phyloP scores from a whole-genome alignment of 2,888 invertebrate genomes.

The Melitaea athalia region DNA sequence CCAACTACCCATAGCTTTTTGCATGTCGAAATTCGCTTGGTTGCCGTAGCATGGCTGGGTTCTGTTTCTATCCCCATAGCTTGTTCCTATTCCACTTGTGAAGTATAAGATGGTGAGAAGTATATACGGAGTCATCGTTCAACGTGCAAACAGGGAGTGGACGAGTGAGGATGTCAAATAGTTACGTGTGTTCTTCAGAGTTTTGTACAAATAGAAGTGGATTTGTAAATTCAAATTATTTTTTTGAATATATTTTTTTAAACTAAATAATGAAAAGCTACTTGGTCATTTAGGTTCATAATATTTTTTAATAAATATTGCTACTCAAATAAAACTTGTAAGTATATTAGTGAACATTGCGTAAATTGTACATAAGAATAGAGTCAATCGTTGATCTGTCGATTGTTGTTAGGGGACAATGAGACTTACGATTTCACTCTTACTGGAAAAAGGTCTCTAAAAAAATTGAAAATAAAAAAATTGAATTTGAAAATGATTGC shows the following conservation, averaged over 20 bases:
- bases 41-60: slow-evolving; percentile 56
- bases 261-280: no score
- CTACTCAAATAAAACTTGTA: no score
- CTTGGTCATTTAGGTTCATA: no score
- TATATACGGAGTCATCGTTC: slow-evolving; percentile 47
- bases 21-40: slow-evolving; percentile 60
- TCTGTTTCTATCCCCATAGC: slow-evolving; percentile 44
- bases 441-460: no score
- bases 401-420: no score
- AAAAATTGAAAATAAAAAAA: no score
- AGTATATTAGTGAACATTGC: no score
- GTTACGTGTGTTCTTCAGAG: not conserved
- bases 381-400: no score
- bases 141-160: slow-evolving; percentile 12
- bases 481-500: no score
- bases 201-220: not conserved
- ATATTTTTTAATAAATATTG: no score
- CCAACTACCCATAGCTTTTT: slow-evolving; percentile 62
- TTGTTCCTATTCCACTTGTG: slow-evolving; percentile 21
- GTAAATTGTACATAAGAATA: no score
- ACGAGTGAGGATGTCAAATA: slow-evolving; percentile 4
- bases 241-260: not conserved
- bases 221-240: not conserved
- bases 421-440: no score
- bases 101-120: slow-evolving; percentile 42